These are phyloP conservation scores for Hyppa rectilinea DNA, from an alignment of 2,888 invertebrate species.

Conservation along the genomic window DNA sequence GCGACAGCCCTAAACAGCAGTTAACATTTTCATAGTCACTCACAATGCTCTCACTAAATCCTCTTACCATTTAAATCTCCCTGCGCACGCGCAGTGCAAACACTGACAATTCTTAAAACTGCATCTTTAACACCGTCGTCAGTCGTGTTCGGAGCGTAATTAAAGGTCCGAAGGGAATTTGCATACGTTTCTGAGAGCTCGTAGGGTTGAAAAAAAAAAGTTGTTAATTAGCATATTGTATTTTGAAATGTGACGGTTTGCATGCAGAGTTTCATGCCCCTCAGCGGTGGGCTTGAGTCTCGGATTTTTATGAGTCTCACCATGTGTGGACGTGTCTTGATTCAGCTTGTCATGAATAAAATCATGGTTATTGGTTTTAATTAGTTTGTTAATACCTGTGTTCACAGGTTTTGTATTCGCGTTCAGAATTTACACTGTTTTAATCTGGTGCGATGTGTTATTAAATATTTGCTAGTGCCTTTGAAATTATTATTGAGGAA, in stretches of 20 bases:
- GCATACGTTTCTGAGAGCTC: conserved; percentile 89
- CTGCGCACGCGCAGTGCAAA: conserved; percentile 76
- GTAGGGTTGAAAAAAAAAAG: conserved; percentile 83
- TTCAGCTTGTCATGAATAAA: conserved; percentile 50
- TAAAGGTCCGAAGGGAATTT: conserved; percentile 87
- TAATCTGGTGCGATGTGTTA: neutral
- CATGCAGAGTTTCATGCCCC: conserved; percentile 84
- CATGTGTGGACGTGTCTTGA: conserved; percentile 78
- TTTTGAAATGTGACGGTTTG: conserved; percentile 90
- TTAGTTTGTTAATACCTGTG: conserved; percentile 48
- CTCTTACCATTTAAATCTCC: conserved; percentile 84
- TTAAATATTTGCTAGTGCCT: too few species aligned
- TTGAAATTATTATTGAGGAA: neutral
- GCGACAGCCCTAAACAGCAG: conserved; percentile 73
- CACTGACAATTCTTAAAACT: conserved; percentile 86
- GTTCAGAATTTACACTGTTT: conserved; percentile 11
- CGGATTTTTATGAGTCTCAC: conserved; percentile 78
- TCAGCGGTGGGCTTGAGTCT: conserved; percentile 85
- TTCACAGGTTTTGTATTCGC: conserved; percentile 8
- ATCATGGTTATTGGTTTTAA: conserved; percentile 57
- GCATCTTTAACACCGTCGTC: conserved; percentile 86
- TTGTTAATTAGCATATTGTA: conserved; percentile 90
- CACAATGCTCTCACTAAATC: conserved; percentile 79
- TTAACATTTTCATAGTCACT: conserved; percentile 84
- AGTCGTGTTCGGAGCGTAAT: conserved; percentile 89